phyloP scores from a whole-genome alignment of 2,797 vertebrate species.

The Molossus molossus region DNA sequence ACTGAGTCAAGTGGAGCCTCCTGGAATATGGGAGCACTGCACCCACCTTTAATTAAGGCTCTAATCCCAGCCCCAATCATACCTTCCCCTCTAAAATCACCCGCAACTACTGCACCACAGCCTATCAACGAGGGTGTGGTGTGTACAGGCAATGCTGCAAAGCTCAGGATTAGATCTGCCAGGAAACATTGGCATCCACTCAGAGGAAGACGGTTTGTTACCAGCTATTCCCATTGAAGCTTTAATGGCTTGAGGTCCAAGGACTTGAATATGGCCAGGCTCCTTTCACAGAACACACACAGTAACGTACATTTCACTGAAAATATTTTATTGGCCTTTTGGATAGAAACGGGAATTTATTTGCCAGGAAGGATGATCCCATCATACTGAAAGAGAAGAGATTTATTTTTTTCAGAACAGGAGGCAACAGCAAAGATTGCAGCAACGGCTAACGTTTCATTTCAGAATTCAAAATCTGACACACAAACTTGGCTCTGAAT shows the following conservation, averaged over 20 bases:
- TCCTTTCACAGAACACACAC: conserved; percentile 83
- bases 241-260: conserved; percentile 72
- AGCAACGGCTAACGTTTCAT: conserved; percentile 33
- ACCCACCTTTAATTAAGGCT: background rate
- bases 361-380: conserved; percentile 99
- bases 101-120: background rate
- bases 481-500: background rate
- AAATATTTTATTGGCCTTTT: conserved; percentile 88
- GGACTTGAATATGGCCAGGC: conserved; percentile 58
- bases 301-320: conserved; percentile 73
- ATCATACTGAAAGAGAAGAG: conserved; percentile 94
- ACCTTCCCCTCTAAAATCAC: background rate
- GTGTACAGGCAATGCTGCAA: background rate
- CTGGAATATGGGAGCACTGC: background rate
- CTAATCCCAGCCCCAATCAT: background rate
- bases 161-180: background rate
- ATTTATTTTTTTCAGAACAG: conserved; percentile 69
- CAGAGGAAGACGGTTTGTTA: conserved; percentile 25
- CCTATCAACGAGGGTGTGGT: background rate
- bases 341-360: conserved; percentile 92
- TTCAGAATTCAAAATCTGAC: conserved; percentile 42
- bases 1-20: background rate
- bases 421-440: background rate
- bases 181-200: background rate
- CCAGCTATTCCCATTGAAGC: conserved; percentile 69